These are phyloP conservation scores for Pelmatolapia mariae DNA, from an alignment of 2,113 vertebrate species.

Conservation along the genomic window DNA sequence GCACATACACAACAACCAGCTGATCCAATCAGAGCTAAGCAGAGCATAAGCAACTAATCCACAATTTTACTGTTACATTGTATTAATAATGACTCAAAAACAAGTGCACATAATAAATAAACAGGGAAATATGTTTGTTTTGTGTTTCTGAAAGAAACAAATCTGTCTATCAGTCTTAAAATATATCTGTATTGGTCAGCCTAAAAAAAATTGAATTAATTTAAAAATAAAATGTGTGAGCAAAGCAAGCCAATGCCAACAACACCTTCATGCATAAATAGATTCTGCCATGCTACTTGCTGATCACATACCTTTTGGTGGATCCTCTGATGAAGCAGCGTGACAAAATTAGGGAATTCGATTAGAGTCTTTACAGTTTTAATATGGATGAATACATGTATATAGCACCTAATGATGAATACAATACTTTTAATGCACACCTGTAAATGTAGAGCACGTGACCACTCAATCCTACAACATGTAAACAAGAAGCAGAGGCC, in stretches of 20 bases:
- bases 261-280: background rate
- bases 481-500: background rate
- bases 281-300: background rate
- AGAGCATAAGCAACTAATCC: background rate
- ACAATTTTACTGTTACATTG: background rate
- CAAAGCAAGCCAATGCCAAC: background rate
- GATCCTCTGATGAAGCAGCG: conserved; percentile 65
- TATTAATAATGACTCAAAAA: background rate
- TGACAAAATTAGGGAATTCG: background rate
- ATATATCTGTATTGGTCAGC: background rate
- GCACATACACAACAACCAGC: background rate
- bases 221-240: background rate
- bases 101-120: background rate
- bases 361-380: background rate
- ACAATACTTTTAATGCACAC: background rate
- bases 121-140: background rate
- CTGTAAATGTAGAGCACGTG: background rate
- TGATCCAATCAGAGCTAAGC: background rate
- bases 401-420: background rate
- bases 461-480: background rate
- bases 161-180: background rate
- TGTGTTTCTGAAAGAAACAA: background rate
- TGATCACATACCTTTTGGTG: conserved; percentile 69
- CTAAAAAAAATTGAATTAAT: accelerated
- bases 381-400: background rate